These are phyloP conservation scores for Athripsodes cinereus DNA, from an alignment of 2,888 invertebrate genomes.

Conservation along the genomic window DNA sequence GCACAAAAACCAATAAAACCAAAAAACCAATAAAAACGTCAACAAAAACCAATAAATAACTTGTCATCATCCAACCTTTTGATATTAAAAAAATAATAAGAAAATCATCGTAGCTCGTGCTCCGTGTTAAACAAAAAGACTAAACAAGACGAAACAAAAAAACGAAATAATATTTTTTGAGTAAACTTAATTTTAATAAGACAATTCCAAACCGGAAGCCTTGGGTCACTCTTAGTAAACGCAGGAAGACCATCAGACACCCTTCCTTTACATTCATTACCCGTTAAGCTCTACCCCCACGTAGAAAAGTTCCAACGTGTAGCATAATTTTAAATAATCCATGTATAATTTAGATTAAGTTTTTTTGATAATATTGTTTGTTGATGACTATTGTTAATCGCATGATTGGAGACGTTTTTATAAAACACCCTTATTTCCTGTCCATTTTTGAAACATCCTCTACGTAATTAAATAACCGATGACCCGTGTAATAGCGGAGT, in stretches of 20 bases:
- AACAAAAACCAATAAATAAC: too few species aligned
- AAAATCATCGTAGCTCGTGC: too few species aligned
- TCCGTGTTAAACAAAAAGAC: too few species aligned
- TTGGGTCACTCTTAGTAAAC: neutral
- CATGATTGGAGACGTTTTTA: neutral
- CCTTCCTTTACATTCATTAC: neutral
- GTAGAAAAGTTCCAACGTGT: too few species aligned
- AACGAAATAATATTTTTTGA: too few species aligned
- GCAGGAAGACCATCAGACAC: conserved; percentile 1
- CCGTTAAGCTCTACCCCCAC: neutral
- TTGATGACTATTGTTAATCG: neutral
- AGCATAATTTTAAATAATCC: too few species aligned
- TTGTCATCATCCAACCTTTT: too few species aligned
- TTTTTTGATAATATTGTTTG: neutral
- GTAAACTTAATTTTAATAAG: neutral
- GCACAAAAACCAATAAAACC: too few species aligned
- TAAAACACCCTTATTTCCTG: conserved; percentile 13
- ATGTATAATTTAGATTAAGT: neutral
- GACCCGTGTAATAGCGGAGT: conserved; percentile 7
- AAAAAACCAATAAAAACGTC: too few species aligned
- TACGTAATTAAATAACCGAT: conserved; percentile 14
- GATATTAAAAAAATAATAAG: too few species aligned
- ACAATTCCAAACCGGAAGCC: neutral
- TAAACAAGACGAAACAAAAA: too few species aligned
- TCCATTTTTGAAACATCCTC: conserved; percentile 12